Percentiles rank a stretch among this genome's conserved stretches.
These are phyloP conservation scores for Electrona antarctica DNA, from an alignment of 2,113 vertebrate species.

Conservation along the genomic window DNA sequence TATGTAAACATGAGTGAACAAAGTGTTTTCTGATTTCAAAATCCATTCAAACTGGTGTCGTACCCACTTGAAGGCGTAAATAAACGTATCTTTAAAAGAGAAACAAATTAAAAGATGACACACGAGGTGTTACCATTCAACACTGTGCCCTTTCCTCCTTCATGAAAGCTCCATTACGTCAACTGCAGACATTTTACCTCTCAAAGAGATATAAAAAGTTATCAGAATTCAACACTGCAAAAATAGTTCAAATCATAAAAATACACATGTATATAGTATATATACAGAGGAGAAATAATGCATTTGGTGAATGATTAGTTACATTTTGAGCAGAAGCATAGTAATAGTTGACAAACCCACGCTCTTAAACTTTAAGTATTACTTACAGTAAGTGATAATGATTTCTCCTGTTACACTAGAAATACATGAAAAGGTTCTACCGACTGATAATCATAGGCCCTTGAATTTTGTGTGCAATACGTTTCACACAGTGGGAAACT, in stretches of 20 bases:
- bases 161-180: slow-evolving; percentile 41
- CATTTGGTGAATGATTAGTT: slow-evolving; percentile 65
- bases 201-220: slow-evolving; percentile 68
- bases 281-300: slow-evolving; percentile 64
- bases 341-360: slow-evolving; percentile 50
- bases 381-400: slow-evolving; percentile 53
- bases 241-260: slow-evolving; percentile 76
- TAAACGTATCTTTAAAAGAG: slow-evolving; percentile 1
- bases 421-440: slow-evolving; percentile 53
- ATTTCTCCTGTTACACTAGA: slow-evolving; percentile 61
- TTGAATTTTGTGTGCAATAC: slow-evolving; percentile 59
- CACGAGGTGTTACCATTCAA: slow-evolving; percentile 44
- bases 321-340: slow-evolving; percentile 60
- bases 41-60: slow-evolving; percentile 44
- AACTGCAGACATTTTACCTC: slow-evolving; percentile 60
- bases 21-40: slow-evolving; percentile 58
- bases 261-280: slow-evolving; percentile 54
- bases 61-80: slow-evolving; percentile 42
- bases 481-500: slow-evolving; percentile 53
- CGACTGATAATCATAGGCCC: slow-evolving; percentile 63
- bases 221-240: slow-evolving; percentile 70
- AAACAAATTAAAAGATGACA: slow-evolving; percentile 44
- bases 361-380: slow-evolving; percentile 41
- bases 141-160: slow-evolving; percentile 55
- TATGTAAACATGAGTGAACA: slow-evolving; percentile 77